phyloP scores from a whole-genome alignment of 1,140 invertebrate species.

The Oryzaephilus surinamensis region DNA sequence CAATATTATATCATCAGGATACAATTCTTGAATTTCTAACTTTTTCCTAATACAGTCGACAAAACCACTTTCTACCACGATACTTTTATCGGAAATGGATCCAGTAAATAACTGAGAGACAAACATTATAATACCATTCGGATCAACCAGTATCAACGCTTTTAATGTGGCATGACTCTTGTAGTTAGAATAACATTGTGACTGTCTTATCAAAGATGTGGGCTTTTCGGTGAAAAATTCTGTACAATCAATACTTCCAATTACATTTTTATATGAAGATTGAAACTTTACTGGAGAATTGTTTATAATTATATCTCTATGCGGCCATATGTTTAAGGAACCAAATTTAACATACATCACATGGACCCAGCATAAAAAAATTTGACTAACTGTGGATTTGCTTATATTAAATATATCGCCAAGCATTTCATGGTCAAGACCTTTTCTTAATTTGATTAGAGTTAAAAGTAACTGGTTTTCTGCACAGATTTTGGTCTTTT shows the following conservation, averaged over 20 bases:
- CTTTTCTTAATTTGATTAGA: too few species aligned
- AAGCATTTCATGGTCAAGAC: too few species aligned
- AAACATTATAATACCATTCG: conserved; percentile 2
- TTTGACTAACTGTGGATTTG: too few species aligned
- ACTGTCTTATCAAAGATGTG: neutral
- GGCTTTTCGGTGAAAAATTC: conserved; percentile 1
- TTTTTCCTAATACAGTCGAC: neutral
- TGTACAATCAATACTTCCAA: conserved; percentile 5
- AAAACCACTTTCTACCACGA: conserved; percentile 2
- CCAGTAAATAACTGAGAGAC: conserved; percentile 1
- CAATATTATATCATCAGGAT: conserved; percentile 1
- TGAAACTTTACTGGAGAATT: too few species aligned
- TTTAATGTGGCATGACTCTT: conserved; percentile 3
- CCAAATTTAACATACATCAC: too few species aligned
- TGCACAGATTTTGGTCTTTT: too few species aligned
- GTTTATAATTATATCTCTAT: too few species aligned
- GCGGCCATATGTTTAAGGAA: too few species aligned
- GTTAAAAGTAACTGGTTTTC: too few species aligned
- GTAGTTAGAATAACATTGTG: conserved; percentile 4
- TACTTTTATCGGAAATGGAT: conserved; percentile 3
- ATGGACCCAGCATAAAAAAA: too few species aligned
- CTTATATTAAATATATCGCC: too few species aligned
- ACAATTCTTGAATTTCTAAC: neutral
- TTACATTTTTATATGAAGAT: too few species aligned
- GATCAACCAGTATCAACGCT: neutral